These are phyloP conservation scores for Alloplasta piceator DNA, from an alignment of 2,888 invertebrate genomes.

Conservation along the genomic window DNA sequence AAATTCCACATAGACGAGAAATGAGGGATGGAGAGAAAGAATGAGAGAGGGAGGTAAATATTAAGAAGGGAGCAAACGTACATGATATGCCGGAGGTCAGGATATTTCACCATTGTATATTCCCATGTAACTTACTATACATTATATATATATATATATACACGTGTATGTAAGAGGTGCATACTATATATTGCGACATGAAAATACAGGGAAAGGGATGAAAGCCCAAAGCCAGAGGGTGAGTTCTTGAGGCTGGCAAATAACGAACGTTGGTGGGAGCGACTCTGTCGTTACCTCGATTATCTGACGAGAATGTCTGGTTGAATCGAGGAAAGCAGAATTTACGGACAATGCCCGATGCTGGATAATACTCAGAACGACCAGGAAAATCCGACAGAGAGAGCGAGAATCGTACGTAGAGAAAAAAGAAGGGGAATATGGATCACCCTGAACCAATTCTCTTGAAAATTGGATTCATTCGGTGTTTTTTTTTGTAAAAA, in stretches of 20 bases:
- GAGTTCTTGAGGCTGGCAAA: slow-evolving; percentile 40
- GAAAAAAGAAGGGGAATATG: neutral
- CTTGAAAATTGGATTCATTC: too few species aligned
- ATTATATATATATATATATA: slow-evolving; percentile 15
- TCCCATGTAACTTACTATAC: slow-evolving; percentile 3
- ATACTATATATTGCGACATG: neutral
- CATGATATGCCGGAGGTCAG: slow-evolving; percentile 4
- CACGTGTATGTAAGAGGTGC: neutral
- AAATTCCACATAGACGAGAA: neutral
- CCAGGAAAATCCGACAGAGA: neutral
- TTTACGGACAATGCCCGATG: slow-evolving; percentile 40
- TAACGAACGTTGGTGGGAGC: slow-evolving; percentile 32
- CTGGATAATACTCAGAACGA: neutral
- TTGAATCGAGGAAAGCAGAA: slow-evolving; percentile 55
- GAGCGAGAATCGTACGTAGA: neutral
- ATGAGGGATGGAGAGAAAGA: neutral
- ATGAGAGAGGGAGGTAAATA: neutral
- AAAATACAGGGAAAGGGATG: neutral
- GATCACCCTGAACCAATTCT: too few species aligned
- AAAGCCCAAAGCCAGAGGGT: neutral
- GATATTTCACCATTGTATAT: slow-evolving; percentile 9
- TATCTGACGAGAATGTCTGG: slow-evolving; percentile 56
- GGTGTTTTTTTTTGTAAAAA: too few species aligned
- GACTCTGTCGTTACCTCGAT: slow-evolving; percentile 36
- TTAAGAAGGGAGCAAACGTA: slow-evolving; percentile 6